Base-by-base conservation (phyloP, 2,888 invertebrate genomes). In the Ochropleura leucogaster region DNA sequence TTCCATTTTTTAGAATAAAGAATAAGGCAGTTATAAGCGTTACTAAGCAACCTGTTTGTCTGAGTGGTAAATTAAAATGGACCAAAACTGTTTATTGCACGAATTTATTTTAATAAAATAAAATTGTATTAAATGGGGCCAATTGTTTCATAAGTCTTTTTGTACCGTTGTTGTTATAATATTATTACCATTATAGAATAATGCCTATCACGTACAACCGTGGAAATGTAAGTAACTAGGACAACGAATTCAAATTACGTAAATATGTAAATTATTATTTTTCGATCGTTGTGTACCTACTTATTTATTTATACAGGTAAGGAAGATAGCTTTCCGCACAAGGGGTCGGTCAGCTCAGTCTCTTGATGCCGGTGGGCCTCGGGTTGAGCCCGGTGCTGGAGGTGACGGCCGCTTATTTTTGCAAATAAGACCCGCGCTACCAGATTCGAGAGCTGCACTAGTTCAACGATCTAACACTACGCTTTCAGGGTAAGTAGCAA, bases 381-480 rank as follows among this genome's bases (percentile, higher is more conserved):
- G 91, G 68, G 88, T 87, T 44, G 95, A 95, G 18, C 71, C 91
- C 46, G 91, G 91, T 12, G 93, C 93, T 30, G 92, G 91, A 53
- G 96, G 96, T 51, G 96, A 96, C 87, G 92, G 94, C 9, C 92
- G 95, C 6, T 87, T 92, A 81, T 96, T 96, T 88, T 87, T 96
- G 74, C 96, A 96, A 89, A 96, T 96, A 72, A 92, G 92, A 79
- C 96, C 96, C 18, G 96, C 96, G 4, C 88, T 96, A 79, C 93
- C 96, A 42, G 96, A 96, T 83, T 91, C 94, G 0, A 91, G 94
- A 81, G 89, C 91, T 68, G 89, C 92, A 20, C 88, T 92, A 68
- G 89, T 92, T 55, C 95, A 95, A 80, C 93, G 97, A 63, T 97
- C 97, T 7, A 95, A 97, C 82, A 97, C 97, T 80, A 96, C 96